Evolutionary conservation across 2,888 invertebrate genomes (phyloP).

Genomic region (Phaonia tiefii): DNA sequence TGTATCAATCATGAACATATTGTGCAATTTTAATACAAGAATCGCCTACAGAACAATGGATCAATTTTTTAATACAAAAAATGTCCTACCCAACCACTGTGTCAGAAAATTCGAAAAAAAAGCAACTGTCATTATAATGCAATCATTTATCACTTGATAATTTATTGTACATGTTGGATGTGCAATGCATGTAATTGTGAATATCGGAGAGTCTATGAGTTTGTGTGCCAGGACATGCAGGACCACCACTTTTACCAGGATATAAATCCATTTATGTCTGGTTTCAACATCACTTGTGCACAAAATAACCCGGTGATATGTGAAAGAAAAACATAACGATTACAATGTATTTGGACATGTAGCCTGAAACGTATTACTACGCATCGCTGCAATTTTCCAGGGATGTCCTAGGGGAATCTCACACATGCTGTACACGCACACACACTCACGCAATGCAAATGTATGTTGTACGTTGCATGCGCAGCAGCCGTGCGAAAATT

Average conservation of each 20-base stretch:
- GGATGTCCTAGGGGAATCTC: slow-evolving; percentile 63
- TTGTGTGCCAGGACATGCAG: background rate
- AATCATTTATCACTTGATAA: slow-evolving; percentile 66
- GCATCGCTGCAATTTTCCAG: slow-evolving; percentile 4
- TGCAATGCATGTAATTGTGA: slow-evolving; percentile 5
- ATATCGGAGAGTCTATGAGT: background rate
- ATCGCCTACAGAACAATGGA: no score
- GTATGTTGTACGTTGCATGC: background rate
- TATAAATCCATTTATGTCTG: slow-evolving; percentile 30
- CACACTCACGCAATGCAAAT: slow-evolving; percentile 3
- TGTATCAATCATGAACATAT: no score
- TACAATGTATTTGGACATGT: background rate
- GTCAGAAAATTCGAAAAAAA: no score
- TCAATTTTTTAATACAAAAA: no score
- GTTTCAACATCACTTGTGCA: slow-evolving; percentile 16
- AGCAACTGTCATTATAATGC: slow-evolving; percentile 61
- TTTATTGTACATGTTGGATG: slow-evolving; percentile 50
- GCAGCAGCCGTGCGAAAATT: background rate
- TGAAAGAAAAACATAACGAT: slow-evolving; percentile 10
- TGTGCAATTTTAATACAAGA: no score
- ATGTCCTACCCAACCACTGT: no score
- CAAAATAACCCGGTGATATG: background rate
- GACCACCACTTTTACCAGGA: background rate
- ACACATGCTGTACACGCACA: background rate
- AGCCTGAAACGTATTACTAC: slow-evolving; percentile 33